Base-by-base conservation (phyloP, 1,140 invertebrate genomes). In the Drosophila rufa region DNA sequence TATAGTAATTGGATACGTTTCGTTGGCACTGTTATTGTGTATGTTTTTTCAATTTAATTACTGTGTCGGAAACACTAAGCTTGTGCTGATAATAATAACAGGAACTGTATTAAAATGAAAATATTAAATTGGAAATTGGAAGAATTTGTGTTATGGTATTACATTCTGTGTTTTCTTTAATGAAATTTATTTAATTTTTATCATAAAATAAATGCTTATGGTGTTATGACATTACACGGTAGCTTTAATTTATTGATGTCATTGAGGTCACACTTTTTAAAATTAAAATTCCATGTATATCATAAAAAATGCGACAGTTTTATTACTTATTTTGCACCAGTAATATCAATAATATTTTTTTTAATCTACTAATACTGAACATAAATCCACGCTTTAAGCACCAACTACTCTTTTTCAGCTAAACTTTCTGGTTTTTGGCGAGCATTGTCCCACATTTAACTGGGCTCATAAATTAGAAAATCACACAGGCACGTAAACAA, bases 381-480 rank as follows among this genome's bases (percentile, higher is more conserved):
- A 2, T 22, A 22, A 43, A 38, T 43, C 22, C 7, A 53, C 19
- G 30, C 30, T 38, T 38, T 27, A 65, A 42, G 45, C 3, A n/a
- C 4, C 38, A 8, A 36, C 50, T 12, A 14, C n/a, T 33, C 3
- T 45, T 57, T 42, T 51, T 9, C n/a, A 56, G 9, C 8, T 0
- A 0, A 62, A 66, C n/a, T 57, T 77, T 66, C 40, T 45, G 47
- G 30, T 47, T 48, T 51, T 27, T 22, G 12, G 15, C 12, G 17
- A 38, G 38, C 14, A 68, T 27, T 82, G 80, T 78, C 64, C 65
- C 62, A 70, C 51, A 67, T 48, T 61, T 78, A 74, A 89, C 66
- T 78, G 84, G 67, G 69, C 66, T 77, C 73, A 89, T 87, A 87
- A 87, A 87, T 87, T 83, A 87, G 76, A 87, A 73, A 77, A 65